Evolutionary conservation across 2,888 invertebrate genomes (phyloP).

Genomic region (Nymphalis polychloros): DNA sequence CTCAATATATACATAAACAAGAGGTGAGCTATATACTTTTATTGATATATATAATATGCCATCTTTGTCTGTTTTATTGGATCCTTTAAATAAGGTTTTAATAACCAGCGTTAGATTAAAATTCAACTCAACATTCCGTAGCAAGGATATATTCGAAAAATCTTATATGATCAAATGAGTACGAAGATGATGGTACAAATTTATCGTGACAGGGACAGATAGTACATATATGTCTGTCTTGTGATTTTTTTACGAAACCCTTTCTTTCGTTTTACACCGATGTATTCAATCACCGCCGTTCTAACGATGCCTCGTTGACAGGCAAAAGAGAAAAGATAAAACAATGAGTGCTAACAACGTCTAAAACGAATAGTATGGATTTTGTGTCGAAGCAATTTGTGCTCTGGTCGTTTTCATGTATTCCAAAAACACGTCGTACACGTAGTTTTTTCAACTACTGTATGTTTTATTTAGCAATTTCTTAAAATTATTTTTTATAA

Average conservation of each 20-base stretch:
- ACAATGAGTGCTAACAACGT: slow-evolving; percentile 34
- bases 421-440: neutral
- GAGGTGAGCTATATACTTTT: too few relatives aligned
- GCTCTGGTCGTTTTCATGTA: neutral
- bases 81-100: neutral
- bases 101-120: neutral
- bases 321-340: slow-evolving; percentile 19
- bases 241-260: neutral
- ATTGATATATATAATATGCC: too few relatives aligned
- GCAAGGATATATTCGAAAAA: neutral
- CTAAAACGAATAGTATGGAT: slow-evolving; percentile 28
- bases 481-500: too few relatives aligned
- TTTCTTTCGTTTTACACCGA: slow-evolving; percentile 20
- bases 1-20: too few relatives aligned
- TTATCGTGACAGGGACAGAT: too few relatives aligned
- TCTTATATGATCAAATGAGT: too few relatives aligned
- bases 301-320: slow-evolving; percentile 33
- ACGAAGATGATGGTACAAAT: too few relatives aligned
- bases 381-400: slow-evolving; percentile 19
- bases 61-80: too few relatives aligned
- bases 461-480: neutral
- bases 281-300: slow-evolving; percentile 28
- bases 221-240: neutral
- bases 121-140: neutral
- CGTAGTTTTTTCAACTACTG: neutral